Conservation (phyloP, 1,140 invertebrate species). For the Lysiphlebus fabarum region DNA sequence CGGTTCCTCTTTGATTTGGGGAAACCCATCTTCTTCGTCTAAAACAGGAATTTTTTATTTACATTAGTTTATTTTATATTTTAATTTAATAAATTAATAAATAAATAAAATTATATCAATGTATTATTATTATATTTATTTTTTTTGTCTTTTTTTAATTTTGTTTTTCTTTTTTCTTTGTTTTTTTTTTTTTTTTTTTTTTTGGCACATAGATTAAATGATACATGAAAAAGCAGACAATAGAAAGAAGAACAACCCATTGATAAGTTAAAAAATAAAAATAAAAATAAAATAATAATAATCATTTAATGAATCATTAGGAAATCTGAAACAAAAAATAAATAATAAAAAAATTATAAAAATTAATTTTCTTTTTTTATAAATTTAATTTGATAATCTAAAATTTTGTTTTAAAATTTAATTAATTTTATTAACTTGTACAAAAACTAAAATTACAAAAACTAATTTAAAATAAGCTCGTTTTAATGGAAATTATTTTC, state of each 20-base stretch:
- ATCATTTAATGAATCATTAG: background rate
- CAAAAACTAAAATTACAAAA: constrained; percentile 8
- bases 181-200: constrained; percentile 44
- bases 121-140: background rate
- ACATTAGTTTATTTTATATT: background rate
- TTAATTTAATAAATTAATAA: too few relatives aligned
- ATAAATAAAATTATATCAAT: too few relatives aligned
- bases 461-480: constrained; percentile 10
- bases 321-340: background rate
- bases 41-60: constrained; percentile 11
- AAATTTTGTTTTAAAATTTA: background rate
- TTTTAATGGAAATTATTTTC: constrained; percentile 24
- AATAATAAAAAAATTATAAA: background rate
- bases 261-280: background rate
- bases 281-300: background rate
- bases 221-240: background rate
- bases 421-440: constrained; percentile 11
- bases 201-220: background rate
- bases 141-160: constrained; percentile 44
- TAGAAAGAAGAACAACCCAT: background rate
- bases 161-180: too few relatives aligned
- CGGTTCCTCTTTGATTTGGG: constrained; percentile 5
- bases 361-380: background rate
- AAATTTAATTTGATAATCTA: background rate
- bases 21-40: background rate